These are phyloP conservation scores for Drosophila nigricruria DNA, from an alignment of 2,888 invertebrate species.

Conservation along the genomic window DNA sequence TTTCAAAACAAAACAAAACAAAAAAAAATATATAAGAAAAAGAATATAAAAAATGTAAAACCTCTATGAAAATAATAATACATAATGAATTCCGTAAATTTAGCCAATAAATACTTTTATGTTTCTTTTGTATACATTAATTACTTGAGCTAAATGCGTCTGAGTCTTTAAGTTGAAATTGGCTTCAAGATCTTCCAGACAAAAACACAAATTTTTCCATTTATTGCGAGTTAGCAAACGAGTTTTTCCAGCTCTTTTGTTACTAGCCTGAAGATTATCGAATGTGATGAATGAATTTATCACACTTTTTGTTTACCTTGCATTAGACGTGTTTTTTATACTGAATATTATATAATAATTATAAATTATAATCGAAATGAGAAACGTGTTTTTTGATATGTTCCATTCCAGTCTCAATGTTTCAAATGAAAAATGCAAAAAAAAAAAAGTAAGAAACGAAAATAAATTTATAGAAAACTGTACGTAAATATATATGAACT, in stretches of 20 bases:
- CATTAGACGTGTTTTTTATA: constrained; percentile 62
- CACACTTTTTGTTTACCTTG: constrained; percentile 48
- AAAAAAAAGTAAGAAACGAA: constrained; percentile 24
- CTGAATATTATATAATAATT: constrained; percentile 68
- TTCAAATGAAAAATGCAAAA: constrained; percentile 42
- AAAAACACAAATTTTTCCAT: not conserved
- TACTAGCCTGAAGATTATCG: constrained; percentile 55
- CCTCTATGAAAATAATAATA: constrained; percentile 32
- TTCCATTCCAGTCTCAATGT: constrained; percentile 76
- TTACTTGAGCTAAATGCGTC: constrained; percentile 29
- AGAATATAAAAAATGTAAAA: constrained; percentile 44
- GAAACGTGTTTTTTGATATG: constrained; percentile 58
- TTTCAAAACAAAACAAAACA: constrained; percentile 49
- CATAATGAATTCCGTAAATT: constrained; percentile 67
- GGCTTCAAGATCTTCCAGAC: constrained; percentile 42
- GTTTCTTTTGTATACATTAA: constrained; percentile 40
- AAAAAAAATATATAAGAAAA: constrained; percentile 23
- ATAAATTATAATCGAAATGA: constrained; percentile 57
- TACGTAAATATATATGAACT: constrained; percentile 19
- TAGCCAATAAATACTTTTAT: constrained; percentile 64
- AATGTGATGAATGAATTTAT: constrained; percentile 40
- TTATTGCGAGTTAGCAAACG: constrained; percentile 29
- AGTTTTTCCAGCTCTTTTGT: constrained; percentile 56
- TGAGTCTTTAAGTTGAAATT: constrained; percentile 42
- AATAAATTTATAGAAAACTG: constrained; percentile 32